Conservation (phyloP, 2,797 vertebrate genomes). For the Diplodus sargus region DNA sequence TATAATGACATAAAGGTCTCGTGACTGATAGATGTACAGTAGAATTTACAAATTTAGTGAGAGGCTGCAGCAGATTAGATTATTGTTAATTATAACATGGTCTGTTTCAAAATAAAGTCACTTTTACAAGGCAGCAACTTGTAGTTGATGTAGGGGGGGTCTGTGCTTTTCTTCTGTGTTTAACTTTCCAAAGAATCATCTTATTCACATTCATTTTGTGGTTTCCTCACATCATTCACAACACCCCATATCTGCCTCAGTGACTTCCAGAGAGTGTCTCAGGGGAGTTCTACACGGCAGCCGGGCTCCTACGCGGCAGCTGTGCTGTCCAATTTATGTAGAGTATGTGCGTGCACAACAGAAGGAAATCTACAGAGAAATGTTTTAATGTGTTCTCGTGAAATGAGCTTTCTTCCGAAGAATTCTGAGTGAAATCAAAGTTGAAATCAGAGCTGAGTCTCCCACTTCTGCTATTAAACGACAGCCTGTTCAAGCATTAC, state of each 20-base stretch:
- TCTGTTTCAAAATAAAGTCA: slow-evolving; percentile 8
- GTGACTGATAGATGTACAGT: too few relatives aligned
- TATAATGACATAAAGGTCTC: too few relatives aligned
- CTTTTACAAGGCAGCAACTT: too few relatives aligned
- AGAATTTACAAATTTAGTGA: too few relatives aligned
- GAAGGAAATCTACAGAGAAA: background rate
- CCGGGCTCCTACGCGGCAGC: background rate
- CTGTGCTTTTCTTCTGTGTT: background rate
- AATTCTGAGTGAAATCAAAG: background rate
- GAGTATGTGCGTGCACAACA: background rate
- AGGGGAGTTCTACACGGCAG: background rate
- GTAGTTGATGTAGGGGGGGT: background rate
- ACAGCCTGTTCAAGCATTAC: background rate
- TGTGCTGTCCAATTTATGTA: background rate
- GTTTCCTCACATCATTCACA: background rate
- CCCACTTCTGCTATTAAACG: background rate
- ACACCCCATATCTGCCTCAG: background rate
- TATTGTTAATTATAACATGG: background rate
- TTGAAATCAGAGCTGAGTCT: background rate
- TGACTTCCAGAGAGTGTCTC: background rate
- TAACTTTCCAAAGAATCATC: slow-evolving; percentile 28
- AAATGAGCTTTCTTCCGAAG: slow-evolving; percentile 8
- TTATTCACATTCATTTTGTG: background rate
- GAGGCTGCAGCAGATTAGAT: background rate
- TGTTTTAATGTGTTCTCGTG: background rate